A percentile compares a stretch with the other conserved stretches of the same genome.
phyloP scores from a whole-genome alignment of 2,888 invertebrate genomes.

The Pseudococcus longispinus region DNA sequence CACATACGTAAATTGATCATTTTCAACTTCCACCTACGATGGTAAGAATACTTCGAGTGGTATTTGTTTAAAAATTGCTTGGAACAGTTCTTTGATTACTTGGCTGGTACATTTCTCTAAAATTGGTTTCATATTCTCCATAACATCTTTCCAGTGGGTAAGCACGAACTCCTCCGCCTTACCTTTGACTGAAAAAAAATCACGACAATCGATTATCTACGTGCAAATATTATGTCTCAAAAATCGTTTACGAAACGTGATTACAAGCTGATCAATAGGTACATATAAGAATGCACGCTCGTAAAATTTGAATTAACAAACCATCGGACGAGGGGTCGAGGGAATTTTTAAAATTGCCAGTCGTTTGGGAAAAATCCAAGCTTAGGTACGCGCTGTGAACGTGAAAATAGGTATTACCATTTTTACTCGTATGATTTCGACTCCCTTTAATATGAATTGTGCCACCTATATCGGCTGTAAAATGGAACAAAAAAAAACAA shows the following conservation, averaged over 20 bases:
- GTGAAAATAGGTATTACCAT: conserved; percentile 67
- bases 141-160: conserved; percentile 72
- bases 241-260: too few relatives aligned
- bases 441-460: conserved; percentile 70
- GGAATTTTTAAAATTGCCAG: conserved; percentile 73
- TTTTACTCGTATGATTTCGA: conserved; percentile 63
- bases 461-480: conserved; percentile 73
- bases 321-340: conserved; percentile 65
- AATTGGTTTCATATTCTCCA: conserved; percentile 74
- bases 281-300: not conserved
- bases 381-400: conserved; percentile 72
- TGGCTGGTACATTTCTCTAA: conserved; percentile 71
- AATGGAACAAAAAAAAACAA: not conserved
- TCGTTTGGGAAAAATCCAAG: conserved; percentile 72
- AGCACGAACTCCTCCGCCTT: not conserved
- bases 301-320: not conserved
- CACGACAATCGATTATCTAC: not conserved
- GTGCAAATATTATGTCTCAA: too few relatives aligned
- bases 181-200: not conserved
- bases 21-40: not conserved
- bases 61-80: conserved; percentile 69
- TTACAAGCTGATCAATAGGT: too few relatives aligned
- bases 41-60: conserved; percentile 65
- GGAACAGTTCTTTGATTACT: conserved; percentile 68
- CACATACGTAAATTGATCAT: not conserved